A percentile compares a stretch with the other conserved stretches of the same genome.
Evolutionary conservation across 2,113 vertebrate genomes (phyloP).

Genomic region (Galemys pyrenaicus): DNA sequence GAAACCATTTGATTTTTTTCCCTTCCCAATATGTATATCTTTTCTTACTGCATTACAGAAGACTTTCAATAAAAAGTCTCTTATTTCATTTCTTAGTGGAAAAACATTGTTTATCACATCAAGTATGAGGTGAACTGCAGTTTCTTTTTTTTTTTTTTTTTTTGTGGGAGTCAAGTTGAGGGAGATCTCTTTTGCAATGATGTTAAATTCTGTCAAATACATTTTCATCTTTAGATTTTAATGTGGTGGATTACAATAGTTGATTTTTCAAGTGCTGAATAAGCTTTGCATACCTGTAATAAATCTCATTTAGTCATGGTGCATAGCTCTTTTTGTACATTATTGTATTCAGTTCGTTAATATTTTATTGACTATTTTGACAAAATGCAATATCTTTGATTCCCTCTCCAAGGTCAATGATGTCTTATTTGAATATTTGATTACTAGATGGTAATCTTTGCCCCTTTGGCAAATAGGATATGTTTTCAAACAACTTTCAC

Average conservation of each 20-base stretch:
- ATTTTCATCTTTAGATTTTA: neutral
- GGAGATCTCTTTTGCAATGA: neutral
- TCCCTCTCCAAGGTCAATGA: neutral
- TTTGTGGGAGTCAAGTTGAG: too few relatives aligned
- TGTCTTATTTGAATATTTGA: conserved; percentile 4
- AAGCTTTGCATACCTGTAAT: neutral
- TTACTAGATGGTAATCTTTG: neutral
- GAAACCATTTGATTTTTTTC: conserved; percentile 2
- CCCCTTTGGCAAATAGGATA: neutral
- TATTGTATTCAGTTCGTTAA: neutral
- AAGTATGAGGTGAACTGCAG: neutral
- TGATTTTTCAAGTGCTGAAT: neutral
- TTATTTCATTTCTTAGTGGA: neutral
- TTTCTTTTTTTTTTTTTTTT: neutral
- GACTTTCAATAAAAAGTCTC: neutral
- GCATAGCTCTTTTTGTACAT: neutral
- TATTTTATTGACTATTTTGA: neutral
- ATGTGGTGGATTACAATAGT: neutral
- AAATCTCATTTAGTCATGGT: neutral
- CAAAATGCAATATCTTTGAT: neutral
- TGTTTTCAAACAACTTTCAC: neutral
- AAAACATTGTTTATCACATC: neutral
- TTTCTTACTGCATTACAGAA: neutral
- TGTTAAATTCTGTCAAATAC: neutral
- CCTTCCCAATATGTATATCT: neutral